phyloP scores from a whole-genome alignment of 2,888 invertebrate species.

The Melinaea marsaeus region DNA sequence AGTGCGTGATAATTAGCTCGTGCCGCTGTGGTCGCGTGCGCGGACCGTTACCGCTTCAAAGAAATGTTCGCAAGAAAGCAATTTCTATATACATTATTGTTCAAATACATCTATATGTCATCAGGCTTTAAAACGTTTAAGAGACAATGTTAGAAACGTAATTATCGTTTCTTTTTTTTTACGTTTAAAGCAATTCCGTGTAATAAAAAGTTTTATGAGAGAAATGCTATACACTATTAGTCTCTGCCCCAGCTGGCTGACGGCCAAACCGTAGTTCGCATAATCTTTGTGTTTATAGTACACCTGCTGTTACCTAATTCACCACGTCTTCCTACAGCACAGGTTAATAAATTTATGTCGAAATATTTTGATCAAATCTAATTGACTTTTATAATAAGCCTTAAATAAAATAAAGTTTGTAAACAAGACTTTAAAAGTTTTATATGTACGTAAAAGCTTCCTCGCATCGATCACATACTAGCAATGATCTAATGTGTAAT shows the following conservation, averaged over 20 bases:
- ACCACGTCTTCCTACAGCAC: constrained; percentile 6
- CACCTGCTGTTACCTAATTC: constrained; percentile 18
- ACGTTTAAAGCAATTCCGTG: no score
- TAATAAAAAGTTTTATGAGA: not conserved
- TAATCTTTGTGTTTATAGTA: constrained; percentile 24
- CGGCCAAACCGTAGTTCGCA: constrained; percentile 16
- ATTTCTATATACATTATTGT: not conserved
- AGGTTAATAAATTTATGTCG: constrained; percentile 1
- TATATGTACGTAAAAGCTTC: not conserved
- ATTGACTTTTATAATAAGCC: no score
- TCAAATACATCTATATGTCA: not conserved
- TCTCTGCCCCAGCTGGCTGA: constrained; percentile 24
- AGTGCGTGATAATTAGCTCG: constrained; percentile 4
- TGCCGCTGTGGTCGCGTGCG: constrained; percentile 1
- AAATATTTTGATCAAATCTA: no score
- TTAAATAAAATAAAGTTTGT: no score
- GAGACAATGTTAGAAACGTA: no score
- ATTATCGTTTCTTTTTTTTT: no score
- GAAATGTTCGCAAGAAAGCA: constrained; percentile 7
- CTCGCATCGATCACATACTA: not conserved
- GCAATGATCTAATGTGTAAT: constrained; percentile 25
- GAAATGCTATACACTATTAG: constrained; percentile 9
- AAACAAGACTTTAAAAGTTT: no score
- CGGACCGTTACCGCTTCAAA: constrained; percentile 1
- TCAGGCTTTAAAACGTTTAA: no score